Evolutionary conservation across 2,888 invertebrate genomes (phyloP).

Genomic region (Heliconius hortense): DNA sequence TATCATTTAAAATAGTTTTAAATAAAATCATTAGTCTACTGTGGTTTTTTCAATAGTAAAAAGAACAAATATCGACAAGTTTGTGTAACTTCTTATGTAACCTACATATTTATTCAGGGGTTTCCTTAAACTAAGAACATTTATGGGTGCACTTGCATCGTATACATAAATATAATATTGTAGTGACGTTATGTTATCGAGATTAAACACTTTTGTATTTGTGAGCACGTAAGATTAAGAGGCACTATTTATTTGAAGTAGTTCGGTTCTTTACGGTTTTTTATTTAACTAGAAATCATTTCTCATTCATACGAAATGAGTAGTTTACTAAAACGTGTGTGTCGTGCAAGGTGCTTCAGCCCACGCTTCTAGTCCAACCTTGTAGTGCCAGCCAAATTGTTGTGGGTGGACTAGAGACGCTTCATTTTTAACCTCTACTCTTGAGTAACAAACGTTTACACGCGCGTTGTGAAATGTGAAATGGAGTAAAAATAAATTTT

Average conservation of each 20-base stretch:
- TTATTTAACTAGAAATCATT: slow-evolving; percentile 2
- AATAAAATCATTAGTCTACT: not conserved
- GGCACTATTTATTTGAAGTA: not conserved
- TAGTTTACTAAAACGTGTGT: slow-evolving; percentile 48
- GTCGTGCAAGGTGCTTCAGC: slow-evolving; percentile 57
- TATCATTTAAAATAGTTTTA: not conserved
- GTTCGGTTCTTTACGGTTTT: not conserved
- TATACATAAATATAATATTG: slow-evolving; percentile 17
- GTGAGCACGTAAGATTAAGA: not conserved
- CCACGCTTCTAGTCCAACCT: slow-evolving; percentile 68
- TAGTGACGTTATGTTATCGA: not conserved
- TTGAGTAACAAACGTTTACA: slow-evolving; percentile 66
- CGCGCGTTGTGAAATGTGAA: slow-evolving; percentile 20
- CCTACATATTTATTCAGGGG: slow-evolving; percentile 32
- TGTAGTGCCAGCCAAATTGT: slow-evolving; percentile 68
- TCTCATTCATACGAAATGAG: slow-evolving; percentile 33
- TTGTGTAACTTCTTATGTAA: slow-evolving; percentile 29
- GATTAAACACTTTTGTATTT: slow-evolving; percentile 15
- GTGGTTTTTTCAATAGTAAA: not conserved
- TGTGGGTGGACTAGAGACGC: slow-evolving; percentile 67
- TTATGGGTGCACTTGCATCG: slow-evolving; percentile 38
- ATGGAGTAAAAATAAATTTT: slow-evolving; percentile 18
- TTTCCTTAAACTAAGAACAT: slow-evolving; percentile 37
- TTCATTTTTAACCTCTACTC: slow-evolving; percentile 57
- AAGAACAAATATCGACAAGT: not conserved